Conservation (phyloP, 2,797 vertebrate genomes). For the Helostoma temminkii region DNA sequence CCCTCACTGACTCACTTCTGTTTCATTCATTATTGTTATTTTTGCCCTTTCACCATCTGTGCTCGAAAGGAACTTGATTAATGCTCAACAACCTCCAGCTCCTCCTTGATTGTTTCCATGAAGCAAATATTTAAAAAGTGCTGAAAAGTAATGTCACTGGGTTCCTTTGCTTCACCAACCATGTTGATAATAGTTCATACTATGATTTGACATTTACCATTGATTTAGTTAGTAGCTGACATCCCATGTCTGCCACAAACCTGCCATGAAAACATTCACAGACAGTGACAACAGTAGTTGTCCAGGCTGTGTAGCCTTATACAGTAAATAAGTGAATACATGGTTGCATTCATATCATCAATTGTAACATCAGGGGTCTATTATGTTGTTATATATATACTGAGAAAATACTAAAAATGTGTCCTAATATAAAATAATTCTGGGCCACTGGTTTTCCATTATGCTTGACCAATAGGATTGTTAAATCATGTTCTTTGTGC, state of each 20-base stretch:
- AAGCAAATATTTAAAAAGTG: constrained; percentile 25
- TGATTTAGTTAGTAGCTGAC: constrained; percentile 5
- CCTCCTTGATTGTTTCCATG: constrained; percentile 10
- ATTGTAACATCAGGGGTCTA: not conserved
- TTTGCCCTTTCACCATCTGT: constrained; percentile 39
- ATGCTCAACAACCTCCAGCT: constrained; percentile 33
- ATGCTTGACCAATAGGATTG: not conserved
- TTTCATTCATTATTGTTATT: constrained; percentile 34
- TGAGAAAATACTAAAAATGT: not conserved
- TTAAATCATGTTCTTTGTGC: too few relatives aligned
- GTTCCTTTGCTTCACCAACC: constrained; percentile 10
- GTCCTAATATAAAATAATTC: not conserved
- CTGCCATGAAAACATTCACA: not conserved
- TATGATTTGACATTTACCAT: constrained; percentile 5
- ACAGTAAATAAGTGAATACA: too few relatives aligned
- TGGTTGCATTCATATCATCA: too few relatives aligned
- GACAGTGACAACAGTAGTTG: not conserved
- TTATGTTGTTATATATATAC: not conserved
- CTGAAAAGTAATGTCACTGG: constrained; percentile 7
- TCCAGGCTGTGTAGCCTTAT: not conserved
- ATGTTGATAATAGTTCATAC: not conserved
- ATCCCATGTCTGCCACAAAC: not conserved
- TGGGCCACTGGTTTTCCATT: not conserved
- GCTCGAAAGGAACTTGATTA: constrained; percentile 16
- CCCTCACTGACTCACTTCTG: constrained; percentile 13